Base-by-base conservation (phyloP, 2,797 vertebrate species). In the Lacerta viridis region DNA sequence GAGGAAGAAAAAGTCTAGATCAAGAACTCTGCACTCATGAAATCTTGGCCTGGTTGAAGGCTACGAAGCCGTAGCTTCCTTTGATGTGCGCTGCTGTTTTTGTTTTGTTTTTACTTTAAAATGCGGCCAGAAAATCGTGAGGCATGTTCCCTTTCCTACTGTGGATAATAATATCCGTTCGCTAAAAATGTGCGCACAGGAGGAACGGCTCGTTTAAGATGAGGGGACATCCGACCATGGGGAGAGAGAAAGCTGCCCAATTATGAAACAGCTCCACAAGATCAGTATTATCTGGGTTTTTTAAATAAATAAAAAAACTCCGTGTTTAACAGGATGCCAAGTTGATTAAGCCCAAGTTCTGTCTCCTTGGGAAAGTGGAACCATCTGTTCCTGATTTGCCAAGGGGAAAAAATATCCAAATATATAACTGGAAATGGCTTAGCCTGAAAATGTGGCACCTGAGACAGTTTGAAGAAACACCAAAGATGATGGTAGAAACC, bases 121-220 rank as follows among this genome's bases (percentile, higher is more conserved):
- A n/a, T 41, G 13, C 46, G 10, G 76, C 17, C 93, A 76, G 88
- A 80, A 68, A 64, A 76, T 93, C 90, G 75, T 90, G 89, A 92
- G 94, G 88, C 89, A n/a, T 90, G 93, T 78, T 77, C 80, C 87
- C 90, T 85, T 86, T 81, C 92, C 88, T 90, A 90, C 90, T 95
- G 93, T 93, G 91, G 81, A 92, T 96, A 95, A 93, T 96, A 95
- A 93, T 33, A 77, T 43, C 90, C 91, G 85, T 94, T 96, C 93
- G 90, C 92, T 55, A 55, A 55, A 83, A 95, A 90, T 84, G 68
- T 27, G 88, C 15, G 10, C 25, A 20, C 33, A 78, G 86, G 82
- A 81, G 41, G 75, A 88, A 69, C 79, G 92, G 89, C 89, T 93
- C 86, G 55, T 87, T 0, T 25, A 91, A 74, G 72, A 36, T 36